These are phyloP conservation scores for Drosophila trapezifrons DNA, from an alignment of 1,140 invertebrate species.

Conservation along the genomic window DNA sequence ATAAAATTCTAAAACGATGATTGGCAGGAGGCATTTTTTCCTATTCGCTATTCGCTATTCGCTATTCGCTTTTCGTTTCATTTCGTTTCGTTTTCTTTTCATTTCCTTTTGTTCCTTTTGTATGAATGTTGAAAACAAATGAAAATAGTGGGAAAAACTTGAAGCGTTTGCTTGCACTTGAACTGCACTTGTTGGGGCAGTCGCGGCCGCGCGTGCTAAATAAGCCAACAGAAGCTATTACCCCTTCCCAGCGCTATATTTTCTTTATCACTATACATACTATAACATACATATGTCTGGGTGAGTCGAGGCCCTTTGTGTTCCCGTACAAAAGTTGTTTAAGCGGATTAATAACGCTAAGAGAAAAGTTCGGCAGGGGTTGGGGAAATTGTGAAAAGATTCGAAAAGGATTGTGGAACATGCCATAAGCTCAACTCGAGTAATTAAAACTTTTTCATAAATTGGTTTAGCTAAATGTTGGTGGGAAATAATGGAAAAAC, in stretches of 20 bases:
- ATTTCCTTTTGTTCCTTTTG: neutral
- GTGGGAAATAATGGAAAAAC: too few relatives aligned
- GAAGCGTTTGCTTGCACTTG: conserved; percentile 18
- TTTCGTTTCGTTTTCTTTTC: neutral
- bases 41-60: too few relatives aligned
- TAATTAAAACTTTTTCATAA: conserved; percentile 3
- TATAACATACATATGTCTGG: neutral
- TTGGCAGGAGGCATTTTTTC: conserved; percentile 10
- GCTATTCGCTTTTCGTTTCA: neutral
- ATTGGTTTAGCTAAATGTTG: neutral
- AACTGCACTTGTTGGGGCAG: conserved; percentile 35
- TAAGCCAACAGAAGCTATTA: conserved; percentile 11
- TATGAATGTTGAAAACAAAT: conserved; percentile 6
- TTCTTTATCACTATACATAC: conserved; percentile 4
- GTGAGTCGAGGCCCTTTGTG: conserved; percentile 12
- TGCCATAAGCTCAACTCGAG: conserved; percentile 7
- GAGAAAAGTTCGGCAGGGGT: conserved; percentile 23
- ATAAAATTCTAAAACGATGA: conserved; percentile 38
- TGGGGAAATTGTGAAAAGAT: neutral
- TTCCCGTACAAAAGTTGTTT: conserved; percentile 26
- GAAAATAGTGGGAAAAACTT: conserved; percentile 20
- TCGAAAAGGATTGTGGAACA: conserved; percentile 13
- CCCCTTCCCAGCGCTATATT: neutral
- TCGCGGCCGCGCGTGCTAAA: conserved; percentile 31
- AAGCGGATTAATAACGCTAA: conserved; percentile 42